These are phyloP conservation scores for Neopelma chrysocephalum DNA, from an alignment of 2,797 vertebrate genomes.

Conservation along the genomic window DNA sequence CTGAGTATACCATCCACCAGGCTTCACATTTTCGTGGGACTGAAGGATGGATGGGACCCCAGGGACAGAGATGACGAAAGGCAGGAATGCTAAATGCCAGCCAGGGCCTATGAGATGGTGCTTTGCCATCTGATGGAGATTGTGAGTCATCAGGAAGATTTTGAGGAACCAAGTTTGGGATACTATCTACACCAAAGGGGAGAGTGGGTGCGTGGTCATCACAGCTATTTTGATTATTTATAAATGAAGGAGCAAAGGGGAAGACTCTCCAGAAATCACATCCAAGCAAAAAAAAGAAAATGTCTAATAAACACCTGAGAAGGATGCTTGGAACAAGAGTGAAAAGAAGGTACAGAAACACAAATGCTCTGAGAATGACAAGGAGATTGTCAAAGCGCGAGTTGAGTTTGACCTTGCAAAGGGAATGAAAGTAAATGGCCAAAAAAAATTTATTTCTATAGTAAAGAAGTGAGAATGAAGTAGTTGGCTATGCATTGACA, in stretches of 20 bases:
- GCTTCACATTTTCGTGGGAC: not conserved
- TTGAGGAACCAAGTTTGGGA: not conserved
- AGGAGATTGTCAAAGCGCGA: not conserved
- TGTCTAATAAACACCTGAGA: not conserved
- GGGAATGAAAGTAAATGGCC: not conserved
- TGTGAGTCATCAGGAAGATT: not conserved
- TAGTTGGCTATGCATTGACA: not conserved
- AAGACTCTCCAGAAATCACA: not conserved
- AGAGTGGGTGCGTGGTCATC: not conserved
- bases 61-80: not conserved
- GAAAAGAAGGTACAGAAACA: not conserved
- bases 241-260: not conserved
- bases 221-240: not conserved
- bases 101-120: fast-evolving
- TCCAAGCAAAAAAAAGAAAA: not conserved
- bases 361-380: not conserved
- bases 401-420: not conserved
- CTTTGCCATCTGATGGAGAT: not conserved
- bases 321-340: not conserved
- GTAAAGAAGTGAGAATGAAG: not conserved
- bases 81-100: not conserved
- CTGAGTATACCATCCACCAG: not conserved
- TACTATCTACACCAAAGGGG: not conserved
- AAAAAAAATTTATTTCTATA: not conserved
- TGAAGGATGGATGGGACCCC: not conserved